phyloP scores from a whole-genome alignment of 2,888 invertebrate species.

The Gasteruption jaculator region DNA sequence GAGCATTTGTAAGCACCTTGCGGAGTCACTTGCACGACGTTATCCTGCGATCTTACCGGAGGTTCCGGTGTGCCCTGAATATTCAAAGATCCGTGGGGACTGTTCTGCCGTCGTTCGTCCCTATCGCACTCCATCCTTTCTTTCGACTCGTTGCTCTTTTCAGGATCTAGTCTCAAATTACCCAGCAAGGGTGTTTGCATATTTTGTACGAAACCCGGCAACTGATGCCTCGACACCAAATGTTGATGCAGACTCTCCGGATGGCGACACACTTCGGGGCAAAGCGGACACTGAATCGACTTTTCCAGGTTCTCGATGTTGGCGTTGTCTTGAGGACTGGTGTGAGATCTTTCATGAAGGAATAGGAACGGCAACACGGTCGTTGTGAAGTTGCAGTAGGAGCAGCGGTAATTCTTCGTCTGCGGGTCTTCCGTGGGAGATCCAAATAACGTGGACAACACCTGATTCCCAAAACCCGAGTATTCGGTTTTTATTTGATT shows the following conservation, averaged over 20 bases:
- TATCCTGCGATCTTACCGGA: constrained; percentile 50
- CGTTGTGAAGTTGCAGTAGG: constrained; percentile 85
- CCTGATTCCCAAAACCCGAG: constrained; percentile 52
- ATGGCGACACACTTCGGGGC: constrained; percentile 57
- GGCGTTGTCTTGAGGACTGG: constrained; percentile 49
- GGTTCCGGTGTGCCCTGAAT: constrained; percentile 13
- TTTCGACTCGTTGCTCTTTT: constrained; percentile 32
- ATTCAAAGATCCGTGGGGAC: no score
- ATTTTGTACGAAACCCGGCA: constrained; percentile 42
- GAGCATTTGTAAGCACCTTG: constrained; percentile 48
- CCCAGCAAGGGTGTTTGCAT: constrained; percentile 35
- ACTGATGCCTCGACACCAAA: constrained; percentile 60
- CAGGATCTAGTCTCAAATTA: constrained; percentile 25
- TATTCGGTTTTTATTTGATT: constrained; percentile 30
- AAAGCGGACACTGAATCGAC: constrained; percentile 58
- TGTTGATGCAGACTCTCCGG: constrained; percentile 62
- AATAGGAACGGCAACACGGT: constrained; percentile 86
- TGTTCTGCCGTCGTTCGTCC: constrained; percentile 43
- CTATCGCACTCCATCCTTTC: constrained; percentile 43
- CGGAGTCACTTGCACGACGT: constrained; percentile 51
- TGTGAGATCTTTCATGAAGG: constrained; percentile 86
- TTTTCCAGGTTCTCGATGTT: constrained; percentile 39
- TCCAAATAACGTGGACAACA: constrained; percentile 55
- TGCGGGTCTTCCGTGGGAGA: constrained; percentile 52
- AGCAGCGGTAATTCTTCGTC: constrained; percentile 81